These are phyloP conservation scores for Myotis daubentonii DNA, from an alignment of 2,797 vertebrate species.

Conservation along the genomic window DNA sequence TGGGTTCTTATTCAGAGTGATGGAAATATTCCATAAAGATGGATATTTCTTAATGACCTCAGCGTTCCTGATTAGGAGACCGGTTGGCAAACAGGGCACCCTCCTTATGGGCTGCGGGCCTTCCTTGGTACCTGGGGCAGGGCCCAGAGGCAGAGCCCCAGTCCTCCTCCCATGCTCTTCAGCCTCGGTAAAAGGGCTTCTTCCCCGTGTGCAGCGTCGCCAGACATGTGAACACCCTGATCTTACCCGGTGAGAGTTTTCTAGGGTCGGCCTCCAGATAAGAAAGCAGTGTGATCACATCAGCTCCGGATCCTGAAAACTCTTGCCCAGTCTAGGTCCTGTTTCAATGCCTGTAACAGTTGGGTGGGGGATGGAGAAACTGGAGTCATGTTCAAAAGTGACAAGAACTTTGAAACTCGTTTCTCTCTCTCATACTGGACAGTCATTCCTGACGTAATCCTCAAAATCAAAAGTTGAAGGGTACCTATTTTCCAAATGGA, in stretches of 20 bases:
- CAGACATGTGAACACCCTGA: not conserved
- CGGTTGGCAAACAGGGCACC: not conserved
- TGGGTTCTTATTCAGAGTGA: not conserved
- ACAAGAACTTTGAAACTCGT: not conserved
- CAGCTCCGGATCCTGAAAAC: not conserved
- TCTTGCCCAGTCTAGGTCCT: not conserved
- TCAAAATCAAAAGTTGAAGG: not conserved
- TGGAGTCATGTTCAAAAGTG: not conserved
- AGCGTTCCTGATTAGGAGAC: not conserved
- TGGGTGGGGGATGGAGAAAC: not conserved
- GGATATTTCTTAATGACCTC: not conserved
- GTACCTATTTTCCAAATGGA: not conserved
- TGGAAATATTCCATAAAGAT: not conserved
- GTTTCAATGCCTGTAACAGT: not conserved
- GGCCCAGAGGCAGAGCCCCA: not conserved
- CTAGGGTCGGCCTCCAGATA: not conserved
- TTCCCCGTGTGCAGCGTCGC: not conserved
- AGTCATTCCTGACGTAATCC: not conserved
- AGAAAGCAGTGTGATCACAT: not conserved
- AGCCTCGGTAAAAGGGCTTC: not conserved
- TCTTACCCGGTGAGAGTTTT: not conserved
- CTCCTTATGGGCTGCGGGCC: not conserved
- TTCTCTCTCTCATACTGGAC: not conserved
- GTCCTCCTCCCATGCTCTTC: not conserved
- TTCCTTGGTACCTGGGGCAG: not conserved